Evolutionary conservation across 2,888 invertebrate species (phyloP), one percentile per base, ranked within the genome.

Genomic region (Sphaeridia pumilis): DNA sequence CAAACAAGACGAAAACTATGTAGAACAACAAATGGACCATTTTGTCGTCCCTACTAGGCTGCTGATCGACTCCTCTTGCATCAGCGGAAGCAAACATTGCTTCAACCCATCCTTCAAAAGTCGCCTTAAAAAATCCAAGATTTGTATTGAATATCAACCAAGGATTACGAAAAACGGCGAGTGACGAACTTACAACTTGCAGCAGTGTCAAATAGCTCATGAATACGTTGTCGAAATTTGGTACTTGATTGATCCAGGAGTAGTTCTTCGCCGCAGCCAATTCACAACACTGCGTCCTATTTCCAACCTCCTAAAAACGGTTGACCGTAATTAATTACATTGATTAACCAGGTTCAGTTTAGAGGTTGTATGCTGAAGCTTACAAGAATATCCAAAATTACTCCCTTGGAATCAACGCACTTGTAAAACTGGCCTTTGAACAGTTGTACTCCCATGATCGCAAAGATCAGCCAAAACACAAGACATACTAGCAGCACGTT

Each of bases 21-120:
- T 93, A 94, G 76, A 90, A 94, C 69, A 90, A 78, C 70, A 93
- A 92, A 64, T 87, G 87, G 70, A 84, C 85, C 52, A 89, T 76
- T 69, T 86, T 87, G 42, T 87, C 86, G 74, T 94, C 93, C 67
- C 84, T 77, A 61, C 83, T 82, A 4, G 93, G 93, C 69, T 93
- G 93, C 7, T 5, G 7, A 69, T 92, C 87, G 7, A 92, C 87
- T 42, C 86, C 88, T 66, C 87, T 77, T 0, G 88, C 84, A 69
- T 93, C 93, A 20, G 89, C 87, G 0, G 92, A 92, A 10, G 42
- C 90, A 49, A 84, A 84, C 90, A 94, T 94, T 22, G 93, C 86
- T 74, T 94, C 93, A 90, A 93, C 93, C 93, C 93, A 94, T 20
- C 93, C 93, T 74, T 93, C 92, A 71, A 93, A 93, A 22, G 93